These are phyloP conservation scores for Serrognathus titanus DNA, from an alignment of 2,888 invertebrate genomes.

Conservation along the genomic window DNA sequence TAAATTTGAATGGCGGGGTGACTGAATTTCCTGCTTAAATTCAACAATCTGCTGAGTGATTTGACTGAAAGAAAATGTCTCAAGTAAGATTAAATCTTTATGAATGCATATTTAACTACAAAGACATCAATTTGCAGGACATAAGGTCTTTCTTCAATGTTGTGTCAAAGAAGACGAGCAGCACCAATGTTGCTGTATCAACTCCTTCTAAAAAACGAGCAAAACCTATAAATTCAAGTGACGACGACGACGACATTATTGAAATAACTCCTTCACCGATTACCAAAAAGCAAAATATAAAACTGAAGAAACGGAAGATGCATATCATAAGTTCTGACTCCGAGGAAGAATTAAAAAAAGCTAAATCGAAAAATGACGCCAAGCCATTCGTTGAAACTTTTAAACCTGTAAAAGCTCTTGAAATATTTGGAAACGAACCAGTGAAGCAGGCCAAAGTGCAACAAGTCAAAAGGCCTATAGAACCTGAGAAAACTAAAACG, in stretches of 20 bases:
- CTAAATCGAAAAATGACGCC: slow-evolving; percentile 44
- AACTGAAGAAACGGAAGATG: slow-evolving; percentile 34
- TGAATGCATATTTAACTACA: not conserved
- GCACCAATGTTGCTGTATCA: slow-evolving; percentile 17
- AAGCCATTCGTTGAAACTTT: slow-evolving; percentile 35
- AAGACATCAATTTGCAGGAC: slow-evolving; percentile 51
- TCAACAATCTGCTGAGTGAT: no score
- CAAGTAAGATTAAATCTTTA: not conserved
- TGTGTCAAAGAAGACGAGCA: slow-evolving; percentile 35
- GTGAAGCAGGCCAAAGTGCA: slow-evolving; percentile 53
- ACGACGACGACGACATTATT: slow-evolving; percentile 58
- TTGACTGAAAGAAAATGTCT: not conserved
- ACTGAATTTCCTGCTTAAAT: no score
- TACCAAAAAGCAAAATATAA: slow-evolving; percentile 23
- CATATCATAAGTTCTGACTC: slow-evolving; percentile 34
- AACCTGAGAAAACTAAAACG: slow-evolving; percentile 16
- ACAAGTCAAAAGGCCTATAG: slow-evolving; percentile 13
- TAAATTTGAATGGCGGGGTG: no score
- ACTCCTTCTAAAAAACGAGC: slow-evolving; percentile 42
- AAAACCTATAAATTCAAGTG: slow-evolving; percentile 50
- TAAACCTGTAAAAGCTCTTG: slow-evolving; percentile 46
- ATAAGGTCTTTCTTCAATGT: slow-evolving; percentile 60
- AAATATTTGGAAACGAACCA: slow-evolving; percentile 61
- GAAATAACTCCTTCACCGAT: slow-evolving; percentile 51
- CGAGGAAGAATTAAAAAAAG: slow-evolving; percentile 30